phyloP scores from a whole-genome alignment of 2,797 vertebrate species.

The Myiotriccus ornatus region DNA sequence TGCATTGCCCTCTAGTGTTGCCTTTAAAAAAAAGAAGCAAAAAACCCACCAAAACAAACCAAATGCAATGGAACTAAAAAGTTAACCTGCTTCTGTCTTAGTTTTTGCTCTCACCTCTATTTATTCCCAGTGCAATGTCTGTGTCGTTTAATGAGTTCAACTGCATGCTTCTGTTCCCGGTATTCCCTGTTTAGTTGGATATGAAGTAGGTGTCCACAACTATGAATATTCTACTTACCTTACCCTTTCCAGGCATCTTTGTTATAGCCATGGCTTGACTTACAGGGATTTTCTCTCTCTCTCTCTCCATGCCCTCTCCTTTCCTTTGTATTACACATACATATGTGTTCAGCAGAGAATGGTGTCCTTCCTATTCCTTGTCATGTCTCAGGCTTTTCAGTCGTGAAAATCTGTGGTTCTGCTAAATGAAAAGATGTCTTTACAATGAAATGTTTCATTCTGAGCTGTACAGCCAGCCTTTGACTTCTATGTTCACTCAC shows the following conservation, averaged over 20 bases:
- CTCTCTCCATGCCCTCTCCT: not conserved
- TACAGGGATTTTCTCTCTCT: not conserved
- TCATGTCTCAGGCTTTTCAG: not conserved
- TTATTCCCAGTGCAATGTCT: not conserved
- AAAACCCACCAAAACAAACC: not conserved
- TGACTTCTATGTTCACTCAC: not conserved
- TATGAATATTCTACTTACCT: not conserved
- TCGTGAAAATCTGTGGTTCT: not conserved
- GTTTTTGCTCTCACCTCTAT: not conserved
- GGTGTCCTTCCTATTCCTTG: not conserved
- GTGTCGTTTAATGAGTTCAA: not conserved
- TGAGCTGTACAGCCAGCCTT: not conserved
- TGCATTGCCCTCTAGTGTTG: conserved; percentile 32
- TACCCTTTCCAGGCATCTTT: not conserved
- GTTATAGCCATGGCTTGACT: not conserved
- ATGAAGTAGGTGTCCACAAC: not conserved
- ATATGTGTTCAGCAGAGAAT: not conserved
- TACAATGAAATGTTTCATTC: not conserved
- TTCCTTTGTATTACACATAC: not conserved
- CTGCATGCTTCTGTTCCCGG: not conserved
- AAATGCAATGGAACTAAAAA: not conserved
- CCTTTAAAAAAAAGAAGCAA: not conserved
- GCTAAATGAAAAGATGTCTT: not conserved
- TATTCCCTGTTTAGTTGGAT: not conserved
- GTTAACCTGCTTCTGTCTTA: not conserved